Evolutionary conservation across 2,113 vertebrate species (phyloP), one percentile per base, ranked within the genome.

Genomic region (Barnardius zonarius): DNA sequence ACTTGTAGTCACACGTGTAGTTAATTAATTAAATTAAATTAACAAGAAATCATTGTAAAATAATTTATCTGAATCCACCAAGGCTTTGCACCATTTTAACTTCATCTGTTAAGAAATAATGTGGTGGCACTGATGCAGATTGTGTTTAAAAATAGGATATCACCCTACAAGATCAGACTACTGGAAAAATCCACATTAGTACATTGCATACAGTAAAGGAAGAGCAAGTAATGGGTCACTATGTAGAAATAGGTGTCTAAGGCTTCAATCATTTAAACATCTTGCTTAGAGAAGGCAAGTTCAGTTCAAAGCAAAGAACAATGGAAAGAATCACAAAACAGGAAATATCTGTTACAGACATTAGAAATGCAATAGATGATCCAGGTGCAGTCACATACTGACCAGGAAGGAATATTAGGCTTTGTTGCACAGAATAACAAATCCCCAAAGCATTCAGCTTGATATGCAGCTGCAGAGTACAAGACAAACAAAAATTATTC

Each of bases 271-370:
- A 96, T 82, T 97, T 92, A 83, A 95, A 70, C 83, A 83, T 93
- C 76, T 93, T 86, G 77, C 63, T 83, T 90, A 75, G 87, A 88
- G 92, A 92, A 88, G 83, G 81, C 92, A 96, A 96, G 35, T 68
- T 52, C 74, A 83, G 51, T 77, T 91, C 95, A 90, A 94, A 79
- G 57, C 37, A 57, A 86, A 96, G 91, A 97, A 96, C 97, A 97
- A 97, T 93, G 72, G 95, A n/a, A 86, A 94, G 51, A 82, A 79
- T 93, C 75, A 63, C 91, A 97, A 97, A 98, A 97, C 97, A 98
- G 98, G 97, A 98, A 97, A 93, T 95, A 64, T 97, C 97, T 98
- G 97, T 88, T 94, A 79, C 49, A 93, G 84, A 46, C 95, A 83
- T 97, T 95, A 95, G 88, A 95, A 83, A 85, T 61, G 51, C 49